These are phyloP conservation scores for Xerus rutilus DNA, from an alignment of 2,797 vertebrate genomes.

Conservation along the genomic window DNA sequence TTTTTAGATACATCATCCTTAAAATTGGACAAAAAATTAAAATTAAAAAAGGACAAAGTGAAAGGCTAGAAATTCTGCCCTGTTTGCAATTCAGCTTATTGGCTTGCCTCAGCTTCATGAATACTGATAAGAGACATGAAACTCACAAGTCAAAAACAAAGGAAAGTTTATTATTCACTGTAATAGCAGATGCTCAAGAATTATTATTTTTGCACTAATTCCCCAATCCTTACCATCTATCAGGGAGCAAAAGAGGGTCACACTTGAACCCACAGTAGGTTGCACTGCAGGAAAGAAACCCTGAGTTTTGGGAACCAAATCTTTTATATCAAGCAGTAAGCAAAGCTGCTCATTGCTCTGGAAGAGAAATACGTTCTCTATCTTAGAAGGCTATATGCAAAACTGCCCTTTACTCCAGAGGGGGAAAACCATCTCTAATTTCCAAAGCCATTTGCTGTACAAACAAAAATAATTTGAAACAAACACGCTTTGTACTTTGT, in stretches of 20 bases:
- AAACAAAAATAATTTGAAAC: constrained; percentile 16
- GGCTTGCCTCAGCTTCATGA: not conserved
- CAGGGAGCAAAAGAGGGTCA: not conserved
- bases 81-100: not conserved
- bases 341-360: not conserved
- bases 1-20: not conserved
- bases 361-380: not conserved
- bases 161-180: constrained; percentile 15
- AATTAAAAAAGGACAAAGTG: not conserved
- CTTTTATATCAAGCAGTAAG: not conserved
- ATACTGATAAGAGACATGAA: not conserved
- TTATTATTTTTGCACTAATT: not conserved
- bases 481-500: not conserved
- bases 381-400: not conserved
- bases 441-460: not conserved
- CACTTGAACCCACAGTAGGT: not conserved
- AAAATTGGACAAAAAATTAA: not conserved
- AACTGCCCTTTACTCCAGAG: not conserved
- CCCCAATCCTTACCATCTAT: not conserved
- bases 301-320: not conserved
- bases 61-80: not conserved
- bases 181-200: not conserved
- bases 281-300: not conserved
- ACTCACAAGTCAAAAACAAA: not conserved
- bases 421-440: not conserved